Base-by-base conservation (phyloP, 2,797 vertebrate species). In the Poliocrania exsul region DNA sequence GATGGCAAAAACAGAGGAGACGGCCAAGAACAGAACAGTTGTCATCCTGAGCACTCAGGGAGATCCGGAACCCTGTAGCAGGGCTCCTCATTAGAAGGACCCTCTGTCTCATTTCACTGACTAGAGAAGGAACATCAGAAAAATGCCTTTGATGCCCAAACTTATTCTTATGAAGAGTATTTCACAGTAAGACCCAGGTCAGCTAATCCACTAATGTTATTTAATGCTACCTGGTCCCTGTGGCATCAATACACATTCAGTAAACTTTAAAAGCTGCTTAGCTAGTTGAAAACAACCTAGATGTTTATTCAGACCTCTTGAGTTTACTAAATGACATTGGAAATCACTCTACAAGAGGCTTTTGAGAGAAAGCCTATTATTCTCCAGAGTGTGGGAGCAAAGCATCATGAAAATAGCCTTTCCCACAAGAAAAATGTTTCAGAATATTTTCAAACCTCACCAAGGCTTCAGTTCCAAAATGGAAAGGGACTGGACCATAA, bases 301-400 rank as follows among this genome's bases (percentile, higher is more conserved):
- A 40, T 75, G 16, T 86, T 90, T 88, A 69, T 73, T 94, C 28
- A 79, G 71, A n/a, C 16, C 44, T 64, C 84, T n/a, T 87, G 67
- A 62, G 64, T 73, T 93, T 92, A 64, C 62, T 89, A 44, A 90
- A 73, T 77, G 37, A 11, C 13, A 25, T 9, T 62, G 51, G 37
- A 87, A 80, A 71, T 77, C 37, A 77, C 49, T 62, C 53, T 70
- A 57, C 64, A 49, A 70, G 53, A 80, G 67, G 13, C 33, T 82
- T 91, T 90, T 80, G 73, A 91, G 37, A 77, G 29, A 70, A 80
- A 91, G 16, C 13, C 67, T 56, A 91, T 87, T 80, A 60, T 92
- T 93, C 57, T 88, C 5, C 18, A 70, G 21, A n/a, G 62, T 79
- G 18, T 49, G 62, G 44, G 18, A 87, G 47, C 31, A 61, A 77